Conservation (phyloP, 1,140 invertebrate species). For the Pseudomyrmex pallidus region DNA sequence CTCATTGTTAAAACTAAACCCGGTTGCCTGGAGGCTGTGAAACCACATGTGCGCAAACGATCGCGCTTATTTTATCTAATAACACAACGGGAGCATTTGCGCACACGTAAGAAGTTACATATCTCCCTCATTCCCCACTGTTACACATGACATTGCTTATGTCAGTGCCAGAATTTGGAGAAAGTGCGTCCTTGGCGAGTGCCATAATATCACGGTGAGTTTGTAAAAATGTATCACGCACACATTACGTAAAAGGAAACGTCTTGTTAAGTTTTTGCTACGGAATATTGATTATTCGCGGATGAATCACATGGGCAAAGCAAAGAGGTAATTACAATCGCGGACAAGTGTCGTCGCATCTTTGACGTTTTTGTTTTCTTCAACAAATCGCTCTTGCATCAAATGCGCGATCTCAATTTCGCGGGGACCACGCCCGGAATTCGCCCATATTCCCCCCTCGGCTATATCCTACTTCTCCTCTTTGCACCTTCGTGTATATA, state of each 20-base stretch:
- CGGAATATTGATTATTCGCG: no score
- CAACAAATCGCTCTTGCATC: neutral
- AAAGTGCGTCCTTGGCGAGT: conserved; percentile 70
- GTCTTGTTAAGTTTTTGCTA: neutral
- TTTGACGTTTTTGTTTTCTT: conserved; percentile 20
- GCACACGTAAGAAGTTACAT: conserved; percentile 39
- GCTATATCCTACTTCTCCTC: conserved; percentile 48
- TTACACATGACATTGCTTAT: conserved; percentile 56
- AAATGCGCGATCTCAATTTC: conserved; percentile 58
- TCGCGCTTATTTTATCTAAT: conserved; percentile 9
- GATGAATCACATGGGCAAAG: neutral
- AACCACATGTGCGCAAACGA: neutral
- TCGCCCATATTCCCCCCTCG: conserved; percentile 44
- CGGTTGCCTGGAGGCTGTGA: neutral
- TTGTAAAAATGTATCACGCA: conserved; percentile 56
- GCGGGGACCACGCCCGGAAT: conserved; percentile 57
- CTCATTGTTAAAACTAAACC: no score
- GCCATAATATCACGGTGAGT: conserved; percentile 63
- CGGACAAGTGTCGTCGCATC: neutral
- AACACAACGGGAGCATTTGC: conserved; percentile 62
- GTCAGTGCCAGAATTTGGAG: conserved; percentile 71
- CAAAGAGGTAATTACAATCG: conserved; percentile 5
- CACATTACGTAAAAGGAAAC: conserved; percentile 56
- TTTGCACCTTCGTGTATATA: conserved; percentile 52
- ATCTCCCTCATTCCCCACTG: neutral